Percentiles rank a stretch among this genome's conserved stretches.
Conservation (phyloP, 1,140 invertebrate genomes). For the Berghia stephanieae region DNA sequence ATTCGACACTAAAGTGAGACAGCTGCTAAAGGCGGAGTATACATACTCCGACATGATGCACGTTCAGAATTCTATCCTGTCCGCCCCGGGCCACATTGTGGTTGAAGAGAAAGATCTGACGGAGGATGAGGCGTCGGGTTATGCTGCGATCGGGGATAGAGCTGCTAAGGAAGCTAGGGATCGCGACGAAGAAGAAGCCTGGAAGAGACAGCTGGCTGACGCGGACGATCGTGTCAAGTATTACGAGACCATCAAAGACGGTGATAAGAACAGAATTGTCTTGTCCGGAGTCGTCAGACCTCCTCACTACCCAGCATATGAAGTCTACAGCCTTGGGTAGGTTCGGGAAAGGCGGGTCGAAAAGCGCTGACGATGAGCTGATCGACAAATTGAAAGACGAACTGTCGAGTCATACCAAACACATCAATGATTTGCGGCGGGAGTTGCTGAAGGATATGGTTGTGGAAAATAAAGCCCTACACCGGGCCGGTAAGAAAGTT, state of each 20-base stretch:
- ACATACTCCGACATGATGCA: slow-evolving; percentile 10
- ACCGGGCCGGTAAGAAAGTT: slow-evolving; percentile 14
- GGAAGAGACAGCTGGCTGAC: neutral
- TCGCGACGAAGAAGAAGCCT: slow-evolving; percentile 1
- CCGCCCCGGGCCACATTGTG: slow-evolving; percentile 1
- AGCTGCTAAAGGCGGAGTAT: slow-evolving; percentile 17
- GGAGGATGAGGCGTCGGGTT: neutral
- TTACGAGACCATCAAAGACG: neutral
- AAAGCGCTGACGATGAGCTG: neutral
- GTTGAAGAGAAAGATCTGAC: neutral
- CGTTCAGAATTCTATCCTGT: neutral
- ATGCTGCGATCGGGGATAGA: neutral
- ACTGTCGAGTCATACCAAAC: neutral
- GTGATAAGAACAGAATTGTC: neutral
- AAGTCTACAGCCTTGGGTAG: neutral
- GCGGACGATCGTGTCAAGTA: slow-evolving; percentile 13
- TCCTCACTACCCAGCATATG: neutral
- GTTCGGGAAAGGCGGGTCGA: neutral
- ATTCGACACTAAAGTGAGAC: slow-evolving; percentile 12
- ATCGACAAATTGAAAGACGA: neutral
- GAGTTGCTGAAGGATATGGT: slow-evolving; percentile 9
- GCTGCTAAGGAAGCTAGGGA: neutral
- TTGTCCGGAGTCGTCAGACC: neutral
- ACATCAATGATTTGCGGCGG: neutral
- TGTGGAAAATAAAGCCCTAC: neutral